Base-by-base conservation (phyloP, 2,888 invertebrate species). In the Pterostichus madidus region DNA sequence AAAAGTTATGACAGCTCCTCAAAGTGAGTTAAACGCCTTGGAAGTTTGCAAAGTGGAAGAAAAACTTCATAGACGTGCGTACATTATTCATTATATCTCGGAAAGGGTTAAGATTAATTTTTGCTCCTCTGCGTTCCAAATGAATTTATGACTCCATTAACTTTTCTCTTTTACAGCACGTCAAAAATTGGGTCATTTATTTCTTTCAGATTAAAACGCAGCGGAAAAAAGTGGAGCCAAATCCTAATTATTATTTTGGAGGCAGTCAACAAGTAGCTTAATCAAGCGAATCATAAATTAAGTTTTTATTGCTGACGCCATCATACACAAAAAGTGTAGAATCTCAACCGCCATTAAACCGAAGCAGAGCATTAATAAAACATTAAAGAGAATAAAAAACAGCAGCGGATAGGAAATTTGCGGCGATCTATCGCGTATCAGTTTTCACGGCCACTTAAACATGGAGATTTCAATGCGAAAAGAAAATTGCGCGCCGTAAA, bases 231-330 rank as follows among this genome's bases (percentile, higher is more conserved):
- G 6, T 39, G n/a, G 8, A 68, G 17, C 31, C 59, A 75, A 75
- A 81, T 75, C 73, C 75, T 81, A 61, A 81, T 81, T 75, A 81
- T 75, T 75, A 81, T 81, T 75, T 61, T 49, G 52, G 56, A 31
- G 52, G 59, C 75, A 49, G 31, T 81, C 81, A 81, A 81, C 81
- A 75, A 81, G 81, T 75, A 59, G 81, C 81, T 81, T 73, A 81
- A 81, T 81, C 81, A 75, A 75, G 81, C n/a, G 39, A 31, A 81
- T 15, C 81, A 75, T 81, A 75, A 81, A 81, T 80, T 80, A 80
- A 80, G 52, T 53, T 80, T 81, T 73, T 73, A 80, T 80, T 80
- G 73, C 80, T 39, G 64, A 61, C 71, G 73, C 56, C 56, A 80
- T 56, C 80, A 80, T 44, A 71, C 56, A 56, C 75, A 81, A 81